Conservation (phyloP, 2,888 invertebrate genomes). For the Alitta virens region DNA sequence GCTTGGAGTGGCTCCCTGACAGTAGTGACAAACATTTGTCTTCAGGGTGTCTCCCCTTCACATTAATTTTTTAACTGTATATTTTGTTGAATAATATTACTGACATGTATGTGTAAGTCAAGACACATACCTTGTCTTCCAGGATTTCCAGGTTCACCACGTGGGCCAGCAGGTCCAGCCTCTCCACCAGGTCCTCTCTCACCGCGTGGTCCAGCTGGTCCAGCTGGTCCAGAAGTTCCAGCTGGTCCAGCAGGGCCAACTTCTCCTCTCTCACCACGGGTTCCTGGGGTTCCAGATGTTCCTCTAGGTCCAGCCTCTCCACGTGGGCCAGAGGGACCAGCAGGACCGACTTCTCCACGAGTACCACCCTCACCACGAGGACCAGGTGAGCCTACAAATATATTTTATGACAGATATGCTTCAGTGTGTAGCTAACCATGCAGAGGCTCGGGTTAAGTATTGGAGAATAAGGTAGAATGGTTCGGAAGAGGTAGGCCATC, state of each 20-base stretch:
- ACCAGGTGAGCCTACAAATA: not conserved
- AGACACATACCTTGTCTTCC: too few species aligned
- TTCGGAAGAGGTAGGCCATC: too few species aligned
- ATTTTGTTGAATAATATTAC: too few species aligned
- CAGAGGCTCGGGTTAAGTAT: too few species aligned
- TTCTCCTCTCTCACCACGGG: not conserved
- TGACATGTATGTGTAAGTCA: too few species aligned
- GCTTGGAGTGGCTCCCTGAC: too few species aligned
- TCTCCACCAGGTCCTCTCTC: conserved; percentile 7
- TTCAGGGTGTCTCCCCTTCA: too few species aligned
- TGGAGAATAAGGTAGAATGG: too few species aligned
- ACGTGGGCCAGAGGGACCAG: conserved; percentile 14
- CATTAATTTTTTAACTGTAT: too few species aligned
- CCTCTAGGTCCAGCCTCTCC: conserved; percentile 12
- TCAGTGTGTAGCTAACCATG: too few species aligned
- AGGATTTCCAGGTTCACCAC: conserved; percentile 11
- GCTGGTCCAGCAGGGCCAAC: conserved; percentile 19
- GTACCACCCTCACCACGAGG: conserved; percentile 1
- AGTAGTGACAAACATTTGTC: too few species aligned
- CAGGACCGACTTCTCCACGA: conserved; percentile 3
- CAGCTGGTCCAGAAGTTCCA: conserved; percentile 26
- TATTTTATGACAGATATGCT: not conserved
- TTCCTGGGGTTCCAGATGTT: conserved; percentile 1
- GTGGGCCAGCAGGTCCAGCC: conserved; percentile 4
- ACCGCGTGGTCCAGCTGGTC: conserved; percentile 8